A percentile compares a stretch with the other conserved stretches of the same genome.
phyloP scores from a whole-genome alignment of 2,113 vertebrate genomes.

The Chrysemys picta region DNA sequence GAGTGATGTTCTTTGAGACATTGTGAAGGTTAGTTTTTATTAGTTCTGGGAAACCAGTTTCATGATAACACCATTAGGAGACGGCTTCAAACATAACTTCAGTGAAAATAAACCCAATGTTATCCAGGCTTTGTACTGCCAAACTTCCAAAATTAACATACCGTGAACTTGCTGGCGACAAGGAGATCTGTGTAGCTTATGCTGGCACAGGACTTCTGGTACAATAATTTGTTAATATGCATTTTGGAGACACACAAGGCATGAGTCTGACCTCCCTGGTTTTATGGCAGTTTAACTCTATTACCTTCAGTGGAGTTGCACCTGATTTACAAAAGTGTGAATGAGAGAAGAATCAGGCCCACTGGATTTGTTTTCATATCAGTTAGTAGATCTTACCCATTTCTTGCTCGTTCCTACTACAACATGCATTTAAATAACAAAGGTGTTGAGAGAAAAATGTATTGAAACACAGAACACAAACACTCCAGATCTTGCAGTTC shows the following conservation, averaged over 20 bases:
- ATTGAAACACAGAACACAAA: background rate
- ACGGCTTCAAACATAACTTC: background rate
- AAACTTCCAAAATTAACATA: background rate
- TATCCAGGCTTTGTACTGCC: background rate
- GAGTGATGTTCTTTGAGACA: background rate
- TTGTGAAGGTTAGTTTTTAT: background rate
- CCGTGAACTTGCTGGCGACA: background rate
- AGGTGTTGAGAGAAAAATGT: accelerated
- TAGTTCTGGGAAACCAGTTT: background rate
- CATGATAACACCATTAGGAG: background rate
- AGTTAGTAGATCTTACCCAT: background rate
- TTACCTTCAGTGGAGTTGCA: background rate
- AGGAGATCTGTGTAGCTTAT: background rate
- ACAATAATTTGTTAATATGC: no score
- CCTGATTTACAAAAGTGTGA: background rate
- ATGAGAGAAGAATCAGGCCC: background rate
- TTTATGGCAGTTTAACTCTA: background rate
- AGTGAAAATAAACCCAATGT: background rate
- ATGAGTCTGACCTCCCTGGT: background rate
- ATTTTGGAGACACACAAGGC: background rate
- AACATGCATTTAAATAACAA: background rate
- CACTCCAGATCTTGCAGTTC: background rate
- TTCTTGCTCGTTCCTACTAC: background rate
- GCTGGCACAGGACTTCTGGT: no score
- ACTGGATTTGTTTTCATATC: background rate